Base-by-base conservation (phyloP, 2,888 invertebrate species). In the Bellardia pandia region DNA sequence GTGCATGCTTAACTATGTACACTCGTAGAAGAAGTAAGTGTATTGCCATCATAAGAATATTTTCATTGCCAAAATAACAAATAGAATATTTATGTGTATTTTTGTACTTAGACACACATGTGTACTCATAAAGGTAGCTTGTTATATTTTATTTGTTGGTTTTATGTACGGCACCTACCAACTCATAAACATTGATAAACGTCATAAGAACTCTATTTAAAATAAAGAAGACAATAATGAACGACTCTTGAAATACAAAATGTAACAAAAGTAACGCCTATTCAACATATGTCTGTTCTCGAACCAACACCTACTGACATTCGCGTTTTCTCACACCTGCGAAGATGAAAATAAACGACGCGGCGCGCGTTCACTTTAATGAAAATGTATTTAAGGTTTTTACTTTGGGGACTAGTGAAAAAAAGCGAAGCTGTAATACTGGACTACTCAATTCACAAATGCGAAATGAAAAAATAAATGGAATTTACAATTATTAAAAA, bases 1-100 rank as follows among this genome's bases (percentile, higher is more conserved):
- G 14, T 76, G 51, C 3, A 45, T 45, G 45, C 23, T 23, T 23
- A 23, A 23, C 23, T 23, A 23, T 23, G 23, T 23, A 23, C 1
- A 23, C 23, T 23, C 23, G 23, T 23, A 23, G 1, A 23, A 45
- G 11, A 42, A 60, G 7, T 1, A 8, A 60, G 14, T 45, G 69
- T 58, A 53, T 60, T 51, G 42, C 33, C 75, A 40, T 13, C 53
- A 82, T 69, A 71, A 13, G 9, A 13, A 45, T 45, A 45, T 80
- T 71, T 77, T 81, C 72, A 77, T 74, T 86, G 81, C 66, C 77
- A 72, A 86, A 78, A 74, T 62, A 60, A 84, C 40, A 77, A 58
- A 84, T 78, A 72, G 8, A 84, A 78, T 66, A 72, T 84, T 83
- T 71, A 77, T 51, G 66, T 45, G 23, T 30, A 23, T 23, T 72